A percentile compares a stretch with the other conserved stretches of the same genome.
phyloP scores from a whole-genome alignment of 2,113 vertebrate species.

The Festucalex cinctus region DNA sequence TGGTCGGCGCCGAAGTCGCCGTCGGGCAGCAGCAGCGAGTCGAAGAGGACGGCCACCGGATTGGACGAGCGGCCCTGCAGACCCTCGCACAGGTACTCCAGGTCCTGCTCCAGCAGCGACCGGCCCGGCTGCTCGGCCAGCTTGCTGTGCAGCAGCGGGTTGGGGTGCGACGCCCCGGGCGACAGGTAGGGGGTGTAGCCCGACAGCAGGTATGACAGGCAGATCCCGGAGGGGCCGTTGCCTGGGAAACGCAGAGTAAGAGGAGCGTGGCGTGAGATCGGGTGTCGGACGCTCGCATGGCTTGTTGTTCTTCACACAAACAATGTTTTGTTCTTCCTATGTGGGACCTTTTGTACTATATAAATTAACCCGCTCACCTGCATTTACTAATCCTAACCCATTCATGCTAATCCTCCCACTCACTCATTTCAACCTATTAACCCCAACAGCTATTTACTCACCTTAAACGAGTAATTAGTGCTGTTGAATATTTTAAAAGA shows the following conservation, averaged over 20 bases:
- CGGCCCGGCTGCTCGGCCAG: slow-evolving; percentile 63
- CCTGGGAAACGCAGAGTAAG: slow-evolving; percentile 46
- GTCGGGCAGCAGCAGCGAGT: slow-evolving; percentile 75
- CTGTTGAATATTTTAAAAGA: too few relatives aligned
- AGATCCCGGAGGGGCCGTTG: slow-evolving; percentile 79
- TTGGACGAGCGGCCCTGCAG: slow-evolving; percentile 77
- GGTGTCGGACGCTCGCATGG: background rate
- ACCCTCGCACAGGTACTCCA: slow-evolving; percentile 78
- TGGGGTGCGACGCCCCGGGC: slow-evolving; percentile 64
- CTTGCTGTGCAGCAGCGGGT: slow-evolving; percentile 72
- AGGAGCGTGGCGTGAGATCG: background rate
- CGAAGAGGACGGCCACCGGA: slow-evolving; percentile 77
- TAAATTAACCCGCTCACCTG: too few relatives aligned
- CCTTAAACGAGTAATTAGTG: too few relatives aligned
- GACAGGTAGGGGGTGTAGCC: slow-evolving; percentile 75
- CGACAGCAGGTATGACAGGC: slow-evolving; percentile 77
- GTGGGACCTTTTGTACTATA: background rate
- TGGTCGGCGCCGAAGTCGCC: slow-evolving; percentile 73
- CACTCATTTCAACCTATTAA: too few relatives aligned
- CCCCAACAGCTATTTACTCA: too few relatives aligned
- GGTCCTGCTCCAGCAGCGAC: slow-evolving; percentile 75
- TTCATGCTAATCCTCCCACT: too few relatives aligned
- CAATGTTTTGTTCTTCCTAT: background rate
- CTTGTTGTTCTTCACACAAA: background rate
- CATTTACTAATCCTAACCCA: too few relatives aligned